Evolutionary conservation across 1,140 invertebrate species (phyloP), one percentile per base, ranked within the genome.

Genomic region (Neuroterus valhalla): DNA sequence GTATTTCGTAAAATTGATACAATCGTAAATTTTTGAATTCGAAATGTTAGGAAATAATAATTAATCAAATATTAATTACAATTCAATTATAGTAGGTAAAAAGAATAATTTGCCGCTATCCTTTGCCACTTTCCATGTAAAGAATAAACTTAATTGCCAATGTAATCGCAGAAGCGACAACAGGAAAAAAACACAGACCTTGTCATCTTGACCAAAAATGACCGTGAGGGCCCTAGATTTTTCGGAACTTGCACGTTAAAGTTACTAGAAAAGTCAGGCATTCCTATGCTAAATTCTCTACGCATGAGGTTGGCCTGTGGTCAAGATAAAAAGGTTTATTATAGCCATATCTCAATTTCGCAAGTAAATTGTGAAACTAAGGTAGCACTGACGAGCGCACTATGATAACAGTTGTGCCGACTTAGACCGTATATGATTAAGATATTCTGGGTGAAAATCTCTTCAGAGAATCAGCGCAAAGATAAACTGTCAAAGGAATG

Each of bases 381-480:
- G n/a, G 15, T 62, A n/a, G 55, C 26, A 62, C 55, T 12, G 23
- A 62, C 26, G 55, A 62, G 55, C 31, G 55, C 31, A 23, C 55
- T n/a, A n/a, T n/a, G 15, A 62, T 62, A 31, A 26, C n/a, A 38
- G 55, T 38, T 62, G 55, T 62, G 31, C 55, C 12, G 55, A 38
- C 26, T 23, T 62, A 62, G 23, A 62, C 15, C 31, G 55, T 62
- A 38, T 62, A 52, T 11, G 2, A 52, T 31, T 31, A 62, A 62
- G 31, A 31, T 31, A 62, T 62, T 62, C 8, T 62, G 55, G 55
- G 8, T 62, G 55, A 31, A 14, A 12, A 62, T 62, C 31, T 62
- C 55, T 62, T 62, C 23, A 62, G 55, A 62, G 55, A 62, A 31
- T 31, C 23, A 62, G 55, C 26, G 55, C 8, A 62, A 62, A 62